phyloP scores from a whole-genome alignment of 2,113 vertebrate genomes.

The Raja brachyura region DNA sequence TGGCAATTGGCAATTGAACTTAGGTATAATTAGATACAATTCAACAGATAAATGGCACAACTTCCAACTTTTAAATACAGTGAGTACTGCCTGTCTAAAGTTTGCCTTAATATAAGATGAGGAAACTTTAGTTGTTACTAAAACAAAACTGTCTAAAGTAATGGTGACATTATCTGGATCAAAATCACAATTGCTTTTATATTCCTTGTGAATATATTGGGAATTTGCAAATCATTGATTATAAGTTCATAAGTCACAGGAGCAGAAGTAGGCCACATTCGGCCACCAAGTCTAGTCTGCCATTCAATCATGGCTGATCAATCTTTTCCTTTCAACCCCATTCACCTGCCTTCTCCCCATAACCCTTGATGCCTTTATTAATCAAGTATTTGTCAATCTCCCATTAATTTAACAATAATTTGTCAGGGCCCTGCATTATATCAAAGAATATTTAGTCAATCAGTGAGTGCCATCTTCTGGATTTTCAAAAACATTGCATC shows the following conservation, averaged over 20 bases:
- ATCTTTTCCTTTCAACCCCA: too few species aligned
- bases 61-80: not conserved
- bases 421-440: not conserved
- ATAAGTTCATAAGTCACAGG: too few species aligned
- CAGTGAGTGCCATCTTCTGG: constrained; percentile 20
- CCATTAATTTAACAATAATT: not conserved
- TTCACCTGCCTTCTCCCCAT: too few species aligned
- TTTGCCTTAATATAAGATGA: not conserved
- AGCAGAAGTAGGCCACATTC: too few species aligned
- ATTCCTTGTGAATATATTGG: not conserved
- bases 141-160: not conserved
- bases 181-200: not conserved
- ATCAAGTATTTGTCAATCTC: too few species aligned
- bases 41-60: not conserved
- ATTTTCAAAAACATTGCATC: not conserved
- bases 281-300: too few species aligned
- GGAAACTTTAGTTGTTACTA: not conserved
- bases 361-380: too few species aligned
- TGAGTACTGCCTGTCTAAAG: not conserved
- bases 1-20: not conserved
- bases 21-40: not conserved
- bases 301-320: too few species aligned
- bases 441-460: not conserved
- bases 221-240: not conserved
- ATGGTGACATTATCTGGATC: not conserved